Base-by-base conservation (phyloP, 2,888 invertebrate species). In the Dastarcus helophoroides region DNA sequence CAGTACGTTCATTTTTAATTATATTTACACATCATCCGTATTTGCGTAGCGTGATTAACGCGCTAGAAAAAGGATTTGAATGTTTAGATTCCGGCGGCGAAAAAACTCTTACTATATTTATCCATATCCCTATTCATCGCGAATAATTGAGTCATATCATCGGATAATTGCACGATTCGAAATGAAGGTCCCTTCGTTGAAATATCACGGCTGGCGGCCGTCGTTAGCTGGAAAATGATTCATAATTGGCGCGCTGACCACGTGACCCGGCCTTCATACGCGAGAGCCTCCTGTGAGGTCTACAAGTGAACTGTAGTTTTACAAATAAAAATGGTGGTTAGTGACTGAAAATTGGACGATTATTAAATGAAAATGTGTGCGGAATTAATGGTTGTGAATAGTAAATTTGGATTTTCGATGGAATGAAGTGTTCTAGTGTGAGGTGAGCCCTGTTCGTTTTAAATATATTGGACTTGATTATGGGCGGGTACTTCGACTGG, bases 311-410 rank as follows among this genome's bases (percentile, higher is more conserved):
- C 6, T n/a, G 35, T 29, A 35, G 35, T 35, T 35, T 32, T 45
- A 47, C 44, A 51, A 52, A 50, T 49, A 53, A 53, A 53, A 54
- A 56, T 56, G 56, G 56, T 54, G 55, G 54, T 49, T 49, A 44
- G 39, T 29, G 35, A 41, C 37, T 40, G 43, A 37, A n/a, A 46
- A 45, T 44, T 42, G 35, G 44, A 37, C 35, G 32, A 35, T 39
- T 35, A 44, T 40, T 33, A 32, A 39, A 33, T 34, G 28, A 43
- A 43, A 43, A 48, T 50, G 44, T 41, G 37, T 36, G 36, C 36
- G 41, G 34, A 32, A 37, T 34, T 29, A 24, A 36, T 40, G 43
- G 43, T 47, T 44, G 49, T 43, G 42, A 42, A 38, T 32, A 29
- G 28, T 35, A 35, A 36, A 36, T 40, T 33, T 17, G 26, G 27